Evolutionary conservation across 2,888 invertebrate genomes (phyloP), one percentile per base, ranked within the genome.

Genomic region (Aphidius colemani): DNA sequence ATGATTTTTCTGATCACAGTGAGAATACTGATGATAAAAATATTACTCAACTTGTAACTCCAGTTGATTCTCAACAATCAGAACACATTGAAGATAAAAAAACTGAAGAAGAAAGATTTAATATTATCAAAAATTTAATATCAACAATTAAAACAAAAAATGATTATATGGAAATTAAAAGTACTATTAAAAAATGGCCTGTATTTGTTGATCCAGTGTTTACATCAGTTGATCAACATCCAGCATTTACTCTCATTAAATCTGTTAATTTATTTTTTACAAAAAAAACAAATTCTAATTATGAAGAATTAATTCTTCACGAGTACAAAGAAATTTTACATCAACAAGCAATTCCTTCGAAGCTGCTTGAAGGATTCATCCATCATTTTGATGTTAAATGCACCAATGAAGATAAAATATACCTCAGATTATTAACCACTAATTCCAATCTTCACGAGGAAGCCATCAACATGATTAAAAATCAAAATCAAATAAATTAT

Each of bases 241-340:
- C 78, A 3, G 46, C 66, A 10, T 59, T 75, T 1, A 67, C 70
- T 57, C 70, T 77, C 68, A 60, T 73, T 30, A 59, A 46, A 48
- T 62, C 74, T 46, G 69, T 70, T 48, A 76, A 71, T 69, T 59
- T 69, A 50, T 62, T 71, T 57, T 50, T 75, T 40, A 67, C 61
- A 9, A 68, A 69, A 18, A 68, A 67, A 57, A 73, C 69, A 61
- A 72, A 65, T 63, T 59, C 39, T 18, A 68, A 69, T 63, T 53
- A 53, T 51, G 72, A 75, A 57, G 69, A 70, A 53, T 58, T 69
- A 53, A 59, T 77, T 65, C 66, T 78, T 4, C 67, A 77, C 63
- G 78, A 81, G 68, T 78, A 76, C 59, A 75, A 74, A 64, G 74
- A 78, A 49, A 67, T 82, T 41, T 67, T 80, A 39, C 61, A 66